Conservation (phyloP, 2,797 vertebrate species). For the Squalus acanthias region DNA sequence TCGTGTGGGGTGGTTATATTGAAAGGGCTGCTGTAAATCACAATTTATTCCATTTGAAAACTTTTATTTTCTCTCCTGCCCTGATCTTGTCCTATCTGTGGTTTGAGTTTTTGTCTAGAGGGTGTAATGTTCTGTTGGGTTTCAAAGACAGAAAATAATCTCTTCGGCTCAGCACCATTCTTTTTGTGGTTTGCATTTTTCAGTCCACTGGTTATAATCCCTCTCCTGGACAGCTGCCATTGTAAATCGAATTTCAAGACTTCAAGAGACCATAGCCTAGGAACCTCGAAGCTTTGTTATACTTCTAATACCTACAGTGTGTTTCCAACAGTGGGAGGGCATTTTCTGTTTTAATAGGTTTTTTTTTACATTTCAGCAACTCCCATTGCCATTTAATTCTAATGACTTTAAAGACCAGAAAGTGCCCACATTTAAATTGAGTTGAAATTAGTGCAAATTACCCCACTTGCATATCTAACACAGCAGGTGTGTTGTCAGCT, state of each 20-base stretch:
- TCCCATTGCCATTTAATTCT: neutral
- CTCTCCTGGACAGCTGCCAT: neutral
- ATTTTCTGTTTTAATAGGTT: neutral
- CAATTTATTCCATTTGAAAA: neutral
- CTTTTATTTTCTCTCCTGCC: no score
- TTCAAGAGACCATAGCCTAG: no score
- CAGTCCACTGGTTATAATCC: neutral
- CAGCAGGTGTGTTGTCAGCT: neutral
- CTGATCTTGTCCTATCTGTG: neutral
- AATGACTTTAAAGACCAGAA: neutral
- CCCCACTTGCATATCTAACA: neutral
- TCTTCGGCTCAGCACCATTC: neutral
- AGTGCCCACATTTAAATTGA: neutral
- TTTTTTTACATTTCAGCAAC: neutral
- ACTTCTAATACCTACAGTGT: neutral
- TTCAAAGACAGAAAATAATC: neutral
- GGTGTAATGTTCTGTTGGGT: neutral
- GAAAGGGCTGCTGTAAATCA: neutral
- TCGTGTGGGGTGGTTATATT: neutral
- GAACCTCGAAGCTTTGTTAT: neutral
- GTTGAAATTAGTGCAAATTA: neutral
- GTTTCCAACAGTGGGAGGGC: neutral
- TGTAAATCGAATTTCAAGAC: neutral
- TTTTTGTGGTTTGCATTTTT: neutral
- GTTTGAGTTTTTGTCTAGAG: neutral